Conservation (phyloP, 1,140 invertebrate species). For the Latrodectus geometricus region DNA sequence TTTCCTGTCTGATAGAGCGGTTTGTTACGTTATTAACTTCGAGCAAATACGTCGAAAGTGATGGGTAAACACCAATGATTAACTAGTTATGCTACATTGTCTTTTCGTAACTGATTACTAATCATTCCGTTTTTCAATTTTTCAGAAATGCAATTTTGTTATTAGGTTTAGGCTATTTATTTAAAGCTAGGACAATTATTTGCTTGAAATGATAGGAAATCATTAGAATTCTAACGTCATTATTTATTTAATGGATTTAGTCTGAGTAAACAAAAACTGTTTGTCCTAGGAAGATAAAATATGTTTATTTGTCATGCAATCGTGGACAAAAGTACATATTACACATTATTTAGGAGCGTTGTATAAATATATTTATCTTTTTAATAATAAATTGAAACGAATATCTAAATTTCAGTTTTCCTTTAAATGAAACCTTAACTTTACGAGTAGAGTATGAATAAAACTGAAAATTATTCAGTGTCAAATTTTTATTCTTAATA, state of each 20-base stretch:
- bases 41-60: neutral
- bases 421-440: no score
- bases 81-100: constrained; percentile 3
- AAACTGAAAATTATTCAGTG: no score
- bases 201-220: neutral
- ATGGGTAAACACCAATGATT: constrained; percentile 27
- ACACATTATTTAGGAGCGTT: neutral
- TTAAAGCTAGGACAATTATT: neutral
- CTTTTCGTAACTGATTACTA: neutral
- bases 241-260: no score
- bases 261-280: neutral
- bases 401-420: no score
- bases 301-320: neutral
- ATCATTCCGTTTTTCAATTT: neutral
- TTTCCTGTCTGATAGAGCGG: constrained; percentile 11
- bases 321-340: neutral
- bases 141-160: neutral
- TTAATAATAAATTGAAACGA: neutral
- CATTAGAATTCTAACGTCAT: neutral
- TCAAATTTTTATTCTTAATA: no score
- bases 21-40: constrained; percentile 16
- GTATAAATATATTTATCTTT: neutral
- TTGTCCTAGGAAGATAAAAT: neutral
- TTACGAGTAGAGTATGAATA: no score
- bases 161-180: neutral